phyloP scores from a whole-genome alignment of 2,888 invertebrate genomes.

The Leucozona laternaria region DNA sequence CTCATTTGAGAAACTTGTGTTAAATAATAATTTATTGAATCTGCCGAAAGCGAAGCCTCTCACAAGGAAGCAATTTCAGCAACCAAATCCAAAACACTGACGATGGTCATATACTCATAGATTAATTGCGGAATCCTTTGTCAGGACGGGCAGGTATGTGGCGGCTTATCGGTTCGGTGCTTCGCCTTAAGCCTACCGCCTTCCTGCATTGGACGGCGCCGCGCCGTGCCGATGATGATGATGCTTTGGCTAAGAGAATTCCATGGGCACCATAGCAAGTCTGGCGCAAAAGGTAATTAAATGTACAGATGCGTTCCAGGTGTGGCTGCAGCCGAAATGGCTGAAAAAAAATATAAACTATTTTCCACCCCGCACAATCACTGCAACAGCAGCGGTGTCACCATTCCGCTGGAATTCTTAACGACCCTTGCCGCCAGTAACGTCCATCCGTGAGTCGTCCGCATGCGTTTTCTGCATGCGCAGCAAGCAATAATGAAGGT shows the following conservation, averaged over 20 bases:
- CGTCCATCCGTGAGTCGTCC: slow-evolving; percentile 19
- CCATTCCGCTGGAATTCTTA: slow-evolving; percentile 63
- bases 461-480: slow-evolving; percentile 37
- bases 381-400: slow-evolving; percentile 47
- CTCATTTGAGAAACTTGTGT: slow-evolving; percentile 50
- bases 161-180: slow-evolving; percentile 60
- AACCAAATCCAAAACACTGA: slow-evolving; percentile 48
- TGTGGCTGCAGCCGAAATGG: slow-evolving; percentile 55
- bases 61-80: slow-evolving; percentile 57
- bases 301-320: slow-evolving; percentile 74
- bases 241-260: slow-evolving; percentile 60
- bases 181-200: slow-evolving; percentile 49
- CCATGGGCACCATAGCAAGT: slow-evolving; percentile 38
- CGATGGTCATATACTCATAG: slow-evolving; percentile 52
- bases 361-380: slow-evolving; percentile 64
- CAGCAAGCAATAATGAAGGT: slow-evolving; percentile 63
- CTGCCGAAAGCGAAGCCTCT: slow-evolving; percentile 33
- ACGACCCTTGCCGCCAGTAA: slow-evolving; percentile 66
- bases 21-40: slow-evolving; percentile 72
- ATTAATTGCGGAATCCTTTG: slow-evolving; percentile 70
- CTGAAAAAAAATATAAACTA: slow-evolving; percentile 21
- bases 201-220: slow-evolving; percentile 9
- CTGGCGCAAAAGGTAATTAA: slow-evolving; percentile 68
- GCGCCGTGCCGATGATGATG: slow-evolving; percentile 15
- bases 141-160: slow-evolving; percentile 43